phyloP scores from a whole-genome alignment of 1,140 invertebrate genomes.

The Bombus consobrinus region DNA sequence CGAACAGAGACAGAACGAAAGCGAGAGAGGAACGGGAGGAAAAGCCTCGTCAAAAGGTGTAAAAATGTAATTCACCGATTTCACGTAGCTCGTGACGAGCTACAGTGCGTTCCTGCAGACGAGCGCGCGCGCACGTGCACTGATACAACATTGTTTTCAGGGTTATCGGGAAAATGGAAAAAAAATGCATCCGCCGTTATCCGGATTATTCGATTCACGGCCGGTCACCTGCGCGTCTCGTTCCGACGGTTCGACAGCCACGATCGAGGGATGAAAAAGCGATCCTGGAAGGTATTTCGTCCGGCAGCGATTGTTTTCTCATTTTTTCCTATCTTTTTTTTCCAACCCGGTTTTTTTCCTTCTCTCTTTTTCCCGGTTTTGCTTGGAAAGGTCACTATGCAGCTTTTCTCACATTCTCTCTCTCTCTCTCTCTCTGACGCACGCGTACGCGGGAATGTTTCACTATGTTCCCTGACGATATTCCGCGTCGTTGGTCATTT shows the following conservation, averaged over 20 bases:
- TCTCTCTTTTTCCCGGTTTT: background rate
- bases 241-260: slow-evolving; percentile 15
- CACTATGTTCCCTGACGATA: background rate
- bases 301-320: background rate
- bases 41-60: slow-evolving; percentile 42
- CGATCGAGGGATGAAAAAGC: slow-evolving; percentile 24
- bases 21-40: background rate
- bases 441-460: background rate
- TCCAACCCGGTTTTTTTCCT: background rate
- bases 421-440: background rate
- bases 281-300: background rate
- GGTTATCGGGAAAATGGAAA: slow-evolving; percentile 37
- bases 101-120: background rate
- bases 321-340: background rate
- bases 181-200: slow-evolving; percentile 36
- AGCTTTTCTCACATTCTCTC: too few relatives aligned
- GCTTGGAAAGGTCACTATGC: background rate
- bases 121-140: background rate
- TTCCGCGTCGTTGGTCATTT: background rate
- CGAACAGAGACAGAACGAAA: background rate
- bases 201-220: slow-evolving; percentile 48
- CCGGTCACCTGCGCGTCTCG: slow-evolving; percentile 36
- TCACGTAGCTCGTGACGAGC: slow-evolving; percentile 6
- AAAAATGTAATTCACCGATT: slow-evolving; percentile 54
- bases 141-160: slow-evolving; percentile 47